Evolutionary conservation across 1,140 invertebrate genomes (phyloP).

Genomic region (Potamilus streckersoni): DNA sequence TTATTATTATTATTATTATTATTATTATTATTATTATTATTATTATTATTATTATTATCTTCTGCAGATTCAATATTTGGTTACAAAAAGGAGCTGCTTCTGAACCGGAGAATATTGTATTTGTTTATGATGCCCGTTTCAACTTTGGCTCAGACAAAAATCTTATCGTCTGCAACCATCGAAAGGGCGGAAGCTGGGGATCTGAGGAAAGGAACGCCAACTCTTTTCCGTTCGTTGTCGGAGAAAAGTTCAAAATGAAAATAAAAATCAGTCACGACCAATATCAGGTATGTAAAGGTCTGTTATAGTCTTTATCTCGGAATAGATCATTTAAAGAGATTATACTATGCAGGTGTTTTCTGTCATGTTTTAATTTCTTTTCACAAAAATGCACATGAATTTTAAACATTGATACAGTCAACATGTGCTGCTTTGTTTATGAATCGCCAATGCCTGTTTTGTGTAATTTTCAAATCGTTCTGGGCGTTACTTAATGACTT

Average conservation of each 20-base stretch:
- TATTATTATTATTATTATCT: background rate
- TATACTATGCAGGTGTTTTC: too few species aligned
- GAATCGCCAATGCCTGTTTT: too few species aligned
- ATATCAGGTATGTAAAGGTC: constrained; percentile 64
- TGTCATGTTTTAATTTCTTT: too few species aligned
- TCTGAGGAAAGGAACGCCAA: constrained; percentile 77
- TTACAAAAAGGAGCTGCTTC: constrained; percentile 23
- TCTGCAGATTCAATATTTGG: constrained; percentile 37
- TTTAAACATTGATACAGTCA: too few species aligned
- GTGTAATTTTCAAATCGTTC: too few species aligned
- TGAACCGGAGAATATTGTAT: constrained; percentile 35
- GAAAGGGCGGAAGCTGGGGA: constrained; percentile 78
- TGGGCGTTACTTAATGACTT: too few species aligned
- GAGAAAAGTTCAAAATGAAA: constrained; percentile 76
- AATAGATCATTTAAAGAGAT: too few species aligned
- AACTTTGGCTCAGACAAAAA: constrained; percentile 38
- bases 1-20: too few species aligned
- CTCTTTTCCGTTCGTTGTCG: constrained; percentile 75
- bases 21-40: too few species aligned
- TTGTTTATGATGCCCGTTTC: constrained; percentile 45
- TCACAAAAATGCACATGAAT: too few species aligned
- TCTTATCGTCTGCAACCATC: constrained; percentile 79
- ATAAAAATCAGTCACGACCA: constrained; percentile 67
- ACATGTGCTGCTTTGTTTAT: too few species aligned
- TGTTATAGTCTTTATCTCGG: too few species aligned